phyloP scores from a whole-genome alignment of 2,888 invertebrate species.

The Campoplex capitator region DNA sequence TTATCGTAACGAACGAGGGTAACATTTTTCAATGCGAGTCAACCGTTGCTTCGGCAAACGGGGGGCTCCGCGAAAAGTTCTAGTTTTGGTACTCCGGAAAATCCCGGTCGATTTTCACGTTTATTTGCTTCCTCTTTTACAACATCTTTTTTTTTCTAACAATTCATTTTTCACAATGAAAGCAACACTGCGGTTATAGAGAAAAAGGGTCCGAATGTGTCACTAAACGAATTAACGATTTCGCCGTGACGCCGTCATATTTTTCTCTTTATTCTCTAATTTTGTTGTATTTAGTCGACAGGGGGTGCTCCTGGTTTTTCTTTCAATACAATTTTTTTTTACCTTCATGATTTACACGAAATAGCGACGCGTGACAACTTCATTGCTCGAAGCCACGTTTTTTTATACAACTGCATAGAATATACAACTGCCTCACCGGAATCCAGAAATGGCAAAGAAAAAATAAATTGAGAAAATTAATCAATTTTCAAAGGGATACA shows the following conservation, averaged over 20 bases:
- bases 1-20: conserved; percentile 22
- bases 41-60: conserved; percentile 24
- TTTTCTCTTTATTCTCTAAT: conserved; percentile 22
- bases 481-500: not conserved
- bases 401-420: not conserved
- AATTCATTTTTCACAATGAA: conserved; percentile 28
- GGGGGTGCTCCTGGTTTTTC: not conserved
- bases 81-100: conserved; percentile 13
- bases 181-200: not conserved
- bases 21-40: conserved; percentile 24
- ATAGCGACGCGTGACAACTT: conserved; percentile 38
- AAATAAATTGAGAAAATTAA: not conserved
- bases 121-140: conserved; percentile 13
- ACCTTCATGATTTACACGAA: conserved; percentile 5
- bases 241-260: conserved; percentile 41
- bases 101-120: conserved; percentile 33
- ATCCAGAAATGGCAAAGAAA: not conserved
- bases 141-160: conserved; percentile 1
- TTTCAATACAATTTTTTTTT: conserved; percentile 25
- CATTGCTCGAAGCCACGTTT: not conserved
- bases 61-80: conserved; percentile 8
- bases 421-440: not conserved
- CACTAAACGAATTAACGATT: conserved; percentile 58
- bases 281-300: conserved; percentile 44
- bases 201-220: conserved; percentile 11